Percentiles rank a stretch among this genome's conserved stretches.
Evolutionary conservation across 2,113 vertebrate genomes (phyloP).

Genomic region (Coregonus clupeaformis): DNA sequence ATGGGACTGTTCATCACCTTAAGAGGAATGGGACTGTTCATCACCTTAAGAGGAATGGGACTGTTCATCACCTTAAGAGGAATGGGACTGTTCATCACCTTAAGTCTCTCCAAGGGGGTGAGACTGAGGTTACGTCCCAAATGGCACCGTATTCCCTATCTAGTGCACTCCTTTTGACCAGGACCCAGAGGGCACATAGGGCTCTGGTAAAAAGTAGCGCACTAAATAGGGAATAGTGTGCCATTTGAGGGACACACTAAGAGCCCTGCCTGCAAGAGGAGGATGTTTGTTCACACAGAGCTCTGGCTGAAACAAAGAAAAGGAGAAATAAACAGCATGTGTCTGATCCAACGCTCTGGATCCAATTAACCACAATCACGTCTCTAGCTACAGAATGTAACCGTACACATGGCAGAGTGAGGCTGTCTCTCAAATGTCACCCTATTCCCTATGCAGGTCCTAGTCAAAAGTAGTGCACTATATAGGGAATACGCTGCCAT

Average conservation of each 20-base stretch:
- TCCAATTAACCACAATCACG: constrained; percentile 22
- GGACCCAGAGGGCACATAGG: background rate
- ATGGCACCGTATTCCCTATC: constrained; percentile 18
- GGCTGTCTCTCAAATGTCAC: background rate
- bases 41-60: no score
- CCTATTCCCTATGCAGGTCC: no score
- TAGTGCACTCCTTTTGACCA: background rate
- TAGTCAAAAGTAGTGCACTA: constrained; percentile 9
- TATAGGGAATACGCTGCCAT: background rate
- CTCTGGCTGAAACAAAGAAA: constrained; percentile 59
- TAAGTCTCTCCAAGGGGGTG: constrained; percentile 38
- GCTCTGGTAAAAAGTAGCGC: no score
- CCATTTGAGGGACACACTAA: background rate
- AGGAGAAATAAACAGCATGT: constrained; percentile 50
- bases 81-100: constrained; percentile 41
- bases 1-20: no score
- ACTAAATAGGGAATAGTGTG: constrained; percentile 17
- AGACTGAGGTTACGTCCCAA: background rate
- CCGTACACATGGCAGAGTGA: constrained; percentile 3
- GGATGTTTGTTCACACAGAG: constrained; percentile 64
- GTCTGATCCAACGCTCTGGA: constrained; percentile 41
- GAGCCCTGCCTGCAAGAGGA: constrained; percentile 50
- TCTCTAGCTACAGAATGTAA: constrained; percentile 6
- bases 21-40: no score
- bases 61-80: constrained; percentile 18